Conservation (phyloP, 2,888 invertebrate species). For the Polydrusus pterygomalis region DNA sequence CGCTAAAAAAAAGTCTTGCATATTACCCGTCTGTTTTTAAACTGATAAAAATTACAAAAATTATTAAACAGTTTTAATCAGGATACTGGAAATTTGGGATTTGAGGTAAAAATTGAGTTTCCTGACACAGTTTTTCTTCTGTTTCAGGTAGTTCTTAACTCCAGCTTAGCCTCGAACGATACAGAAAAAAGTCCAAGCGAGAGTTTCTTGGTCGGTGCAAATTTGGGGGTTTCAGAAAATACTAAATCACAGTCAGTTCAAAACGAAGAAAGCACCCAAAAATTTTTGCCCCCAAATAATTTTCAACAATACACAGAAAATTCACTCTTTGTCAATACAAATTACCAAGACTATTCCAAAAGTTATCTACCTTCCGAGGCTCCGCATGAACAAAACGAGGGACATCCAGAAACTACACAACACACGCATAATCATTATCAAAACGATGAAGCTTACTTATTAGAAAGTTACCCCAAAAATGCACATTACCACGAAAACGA, state of each 20-base stretch:
- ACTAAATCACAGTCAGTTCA: background rate
- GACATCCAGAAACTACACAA: background rate
- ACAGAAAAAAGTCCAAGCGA: conserved; percentile 14
- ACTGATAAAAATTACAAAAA: too few species aligned
- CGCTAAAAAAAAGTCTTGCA: too few species aligned
- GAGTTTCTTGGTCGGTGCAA: conserved; percentile 49
- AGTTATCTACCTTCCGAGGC: conserved; percentile 7
- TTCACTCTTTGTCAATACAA: background rate
- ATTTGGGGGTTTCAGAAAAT: conserved; percentile 43
- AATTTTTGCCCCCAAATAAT: background rate
- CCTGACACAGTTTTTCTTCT: background rate
- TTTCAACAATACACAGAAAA: conserved; percentile 12
- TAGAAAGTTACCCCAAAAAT: background rate
- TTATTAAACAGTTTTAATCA: too few species aligned
- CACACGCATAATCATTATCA: background rate
- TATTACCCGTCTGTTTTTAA: too few species aligned
- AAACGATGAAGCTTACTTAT: background rate
- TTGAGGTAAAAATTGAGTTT: too few species aligned
- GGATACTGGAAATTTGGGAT: too few species aligned
- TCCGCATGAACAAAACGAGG: conserved; percentile 1
- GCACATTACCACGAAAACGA: background rate
- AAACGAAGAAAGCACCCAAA: background rate
- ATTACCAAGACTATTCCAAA: background rate
- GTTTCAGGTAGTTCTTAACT: conserved; percentile 22
- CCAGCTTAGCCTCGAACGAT: conserved; percentile 1